Base-by-base conservation (phyloP, 23 tunicate genomes). In the Phallusia fumigata region DNA sequence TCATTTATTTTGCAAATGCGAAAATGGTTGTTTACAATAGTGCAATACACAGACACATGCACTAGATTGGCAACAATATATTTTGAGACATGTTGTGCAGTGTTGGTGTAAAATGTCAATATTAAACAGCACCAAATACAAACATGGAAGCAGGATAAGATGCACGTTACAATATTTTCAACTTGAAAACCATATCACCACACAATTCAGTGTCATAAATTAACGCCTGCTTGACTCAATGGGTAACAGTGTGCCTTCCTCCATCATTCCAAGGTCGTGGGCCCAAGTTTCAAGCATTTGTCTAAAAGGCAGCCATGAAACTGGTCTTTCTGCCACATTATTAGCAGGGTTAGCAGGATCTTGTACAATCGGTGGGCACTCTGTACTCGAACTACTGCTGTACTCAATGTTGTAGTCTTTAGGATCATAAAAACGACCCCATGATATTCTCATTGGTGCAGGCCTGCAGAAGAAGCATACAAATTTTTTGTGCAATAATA, bases 271-370 rank as follows among this genome's bases (percentile, higher is more conserved):
- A 19, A 93, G 84, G 8, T 64, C 88, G 32, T 64, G 86, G 8
- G 89, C 97, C 97, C 92, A 93, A 8, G 47, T 51, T 35, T 82
- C 88, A 33, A 88, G 47, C 69, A 82, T 53, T 81, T 82, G 82
- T 32, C 98, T 65, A 64, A 94, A 94, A 0, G 89, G 90, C 19
- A 78, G 32, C 98, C 98, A 94, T 24, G 94, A 85, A 8, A 75
- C 40, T 13, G 98, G 98, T 34, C 89, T 76, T 34, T 94, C 98
- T 6, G 98, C 98, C n/a, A 94, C 90, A 45, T 94, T 94, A 83
- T 89, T 94, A 0, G 90, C 86, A 0, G 98, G 98, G 65, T 94
- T 94, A 77, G 98, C 98, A 15, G 98, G 98, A 74, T 94, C 98
- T 73, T 94, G 98, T 0, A 94, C 86, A 30, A 94, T 82, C 0